Evolutionary conservation across 1,140 invertebrate genomes (phyloP).

Genomic region (Drosophila littoralis): DNA sequence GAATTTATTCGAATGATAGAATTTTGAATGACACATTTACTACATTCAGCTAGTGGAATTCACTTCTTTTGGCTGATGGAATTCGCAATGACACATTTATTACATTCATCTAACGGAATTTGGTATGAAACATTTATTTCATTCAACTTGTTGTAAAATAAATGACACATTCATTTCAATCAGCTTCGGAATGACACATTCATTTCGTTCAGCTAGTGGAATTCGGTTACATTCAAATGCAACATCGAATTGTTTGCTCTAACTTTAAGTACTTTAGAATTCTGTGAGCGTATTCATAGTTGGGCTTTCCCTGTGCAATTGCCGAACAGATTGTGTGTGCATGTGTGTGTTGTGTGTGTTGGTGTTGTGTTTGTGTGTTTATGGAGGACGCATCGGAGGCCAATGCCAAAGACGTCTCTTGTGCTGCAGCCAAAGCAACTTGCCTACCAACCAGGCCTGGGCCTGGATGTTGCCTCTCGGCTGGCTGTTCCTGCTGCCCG

Average conservation of each 20-base stretch:
- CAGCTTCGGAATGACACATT: no score
- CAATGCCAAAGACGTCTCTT: slow-evolving; percentile 45
- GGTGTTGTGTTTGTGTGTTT: slow-evolving; percentile 40
- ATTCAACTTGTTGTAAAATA: no score
- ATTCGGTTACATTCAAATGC: no score
- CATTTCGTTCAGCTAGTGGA: no score
- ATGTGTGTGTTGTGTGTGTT: slow-evolving; percentile 9
- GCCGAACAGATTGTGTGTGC: slow-evolving; percentile 8
- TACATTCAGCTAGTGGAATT: no score
- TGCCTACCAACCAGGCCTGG: slow-evolving; percentile 15
- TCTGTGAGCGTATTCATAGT: slow-evolving; percentile 39
- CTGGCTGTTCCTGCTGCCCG: slow-evolving; percentile 4
- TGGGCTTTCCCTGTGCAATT: slow-evolving; percentile 4
- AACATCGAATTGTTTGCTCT: neutral
- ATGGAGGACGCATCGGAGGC: slow-evolving; percentile 57
- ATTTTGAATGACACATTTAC: no score
- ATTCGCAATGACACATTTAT: no score
- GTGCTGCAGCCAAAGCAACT: slow-evolving; percentile 26
- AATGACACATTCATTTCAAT: no score
- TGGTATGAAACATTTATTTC: no score
- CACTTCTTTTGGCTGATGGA: no score
- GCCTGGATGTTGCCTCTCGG: slow-evolving; percentile 26
- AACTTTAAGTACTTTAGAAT: neutral
- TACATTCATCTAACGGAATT: no score
- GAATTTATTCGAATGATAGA: no score